Evolutionary conservation across 2,888 invertebrate genomes (phyloP).

Genomic region (Myathropa florea): DNA sequence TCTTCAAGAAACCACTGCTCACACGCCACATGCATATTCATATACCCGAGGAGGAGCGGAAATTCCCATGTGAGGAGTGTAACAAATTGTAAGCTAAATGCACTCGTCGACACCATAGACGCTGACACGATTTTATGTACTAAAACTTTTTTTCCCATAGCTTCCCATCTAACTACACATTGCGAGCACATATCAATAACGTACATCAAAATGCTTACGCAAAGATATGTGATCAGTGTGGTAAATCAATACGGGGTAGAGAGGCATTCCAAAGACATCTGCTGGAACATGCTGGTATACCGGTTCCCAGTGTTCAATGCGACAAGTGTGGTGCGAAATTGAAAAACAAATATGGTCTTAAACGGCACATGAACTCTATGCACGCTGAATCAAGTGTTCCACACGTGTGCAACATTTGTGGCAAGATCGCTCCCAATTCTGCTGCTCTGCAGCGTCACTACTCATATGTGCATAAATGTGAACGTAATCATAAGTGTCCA

Average conservation of each 20-base stretch:
- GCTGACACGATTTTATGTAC: neutral
- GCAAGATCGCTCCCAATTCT: slow-evolving; percentile 76
- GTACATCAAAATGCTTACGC: slow-evolving; percentile 77
- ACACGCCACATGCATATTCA: slow-evolving; percentile 77
- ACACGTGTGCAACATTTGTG: slow-evolving; percentile 76
- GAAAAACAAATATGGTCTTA: slow-evolving; percentile 76
- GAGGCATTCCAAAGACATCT: slow-evolving; percentile 76
- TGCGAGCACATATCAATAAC: slow-evolving; percentile 76
- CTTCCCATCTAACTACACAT: slow-evolving; percentile 75
- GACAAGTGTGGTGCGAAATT: slow-evolving; percentile 76
- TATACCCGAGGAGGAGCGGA: slow-evolving; percentile 76
- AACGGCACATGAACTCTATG: slow-evolving; percentile 77
- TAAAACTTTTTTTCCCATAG: slow-evolving; percentile 64
- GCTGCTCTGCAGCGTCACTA: slow-evolving; percentile 76
- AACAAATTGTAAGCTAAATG: slow-evolving; percentile 74
- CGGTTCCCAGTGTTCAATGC: slow-evolving; percentile 75
- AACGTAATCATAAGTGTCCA: slow-evolving; percentile 76
- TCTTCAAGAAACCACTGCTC: slow-evolving; percentile 74
- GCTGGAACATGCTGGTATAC: slow-evolving; percentile 76
- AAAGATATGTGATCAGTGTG: slow-evolving; percentile 78
- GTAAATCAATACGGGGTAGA: slow-evolving; percentile 76
- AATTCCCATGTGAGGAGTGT: slow-evolving; percentile 75
- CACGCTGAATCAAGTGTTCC: slow-evolving; percentile 76
- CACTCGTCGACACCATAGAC: neutral
- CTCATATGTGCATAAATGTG: slow-evolving; percentile 76